phyloP scores from a whole-genome alignment of 2,888 invertebrate species.

The Proisotoma minuta region DNA sequence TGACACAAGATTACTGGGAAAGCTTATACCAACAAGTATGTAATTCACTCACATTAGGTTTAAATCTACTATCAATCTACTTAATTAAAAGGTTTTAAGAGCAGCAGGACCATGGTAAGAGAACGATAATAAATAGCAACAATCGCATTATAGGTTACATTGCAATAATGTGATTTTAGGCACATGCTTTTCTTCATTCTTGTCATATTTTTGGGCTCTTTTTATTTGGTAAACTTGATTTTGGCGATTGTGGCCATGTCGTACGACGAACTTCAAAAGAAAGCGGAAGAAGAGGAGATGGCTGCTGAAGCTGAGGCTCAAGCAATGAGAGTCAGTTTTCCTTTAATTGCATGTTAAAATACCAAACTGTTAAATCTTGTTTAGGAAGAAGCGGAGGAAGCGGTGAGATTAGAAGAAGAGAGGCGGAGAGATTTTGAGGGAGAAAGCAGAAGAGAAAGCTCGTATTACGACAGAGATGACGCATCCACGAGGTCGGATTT shows the following conservation, averaged over 20 bases:
- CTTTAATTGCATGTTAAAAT: too few relatives aligned
- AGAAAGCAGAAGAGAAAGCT: constrained; percentile 14
- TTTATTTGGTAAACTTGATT: constrained; percentile 97
- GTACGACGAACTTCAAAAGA: constrained; percentile 97
- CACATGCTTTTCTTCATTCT: constrained; percentile 97
- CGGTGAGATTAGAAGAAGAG: constrained; percentile 59
- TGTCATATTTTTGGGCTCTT: constrained; percentile 96
- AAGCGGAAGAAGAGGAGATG: constrained; percentile 86
- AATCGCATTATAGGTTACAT: too few relatives aligned
- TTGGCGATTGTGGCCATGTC: constrained; percentile 99
- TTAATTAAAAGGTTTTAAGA: constrained; percentile 1
- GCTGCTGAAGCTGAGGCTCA: constrained; percentile 80
- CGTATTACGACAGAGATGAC: constrained; percentile 24
- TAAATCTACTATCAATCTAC: neutral
- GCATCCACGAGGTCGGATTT: constrained; percentile 70
- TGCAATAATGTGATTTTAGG: too few relatives aligned
- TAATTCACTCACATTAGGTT: constrained; percentile 7
- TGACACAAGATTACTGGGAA: constrained; percentile 99
- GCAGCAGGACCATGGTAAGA: constrained; percentile 9
- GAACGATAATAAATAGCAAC: too few relatives aligned
- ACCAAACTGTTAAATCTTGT: constrained; percentile 51
- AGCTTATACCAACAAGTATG: constrained; percentile 90
- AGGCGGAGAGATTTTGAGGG: constrained; percentile 45
- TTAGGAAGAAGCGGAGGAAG: constrained; percentile 78
- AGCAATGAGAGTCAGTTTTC: constrained; percentile 59